Conservation (phyloP, 1,140 invertebrate species). For the Mactra quadrangularis region DNA sequence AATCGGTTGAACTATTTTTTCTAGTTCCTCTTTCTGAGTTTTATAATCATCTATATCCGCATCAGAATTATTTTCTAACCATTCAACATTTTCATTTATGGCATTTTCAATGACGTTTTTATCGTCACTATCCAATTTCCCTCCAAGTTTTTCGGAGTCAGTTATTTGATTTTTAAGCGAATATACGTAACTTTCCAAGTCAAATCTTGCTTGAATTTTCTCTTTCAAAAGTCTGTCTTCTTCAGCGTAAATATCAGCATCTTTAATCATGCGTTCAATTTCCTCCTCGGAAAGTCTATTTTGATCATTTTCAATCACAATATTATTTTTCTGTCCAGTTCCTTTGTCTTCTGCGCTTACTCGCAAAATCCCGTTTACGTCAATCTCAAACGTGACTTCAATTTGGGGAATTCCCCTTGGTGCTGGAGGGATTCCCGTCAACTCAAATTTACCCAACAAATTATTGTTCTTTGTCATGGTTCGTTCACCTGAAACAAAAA, state of each 20-base stretch:
- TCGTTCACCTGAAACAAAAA: slow-evolving; percentile 92
- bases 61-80: slow-evolving; percentile 97
- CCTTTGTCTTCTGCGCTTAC: slow-evolving; percentile 98
- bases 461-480: slow-evolving; percentile 99
- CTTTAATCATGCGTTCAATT: slow-evolving; percentile 98
- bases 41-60: slow-evolving; percentile 96
- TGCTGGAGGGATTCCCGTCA: slow-evolving; percentile 98
- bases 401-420: slow-evolving; percentile 99
- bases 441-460: slow-evolving; percentile 97
- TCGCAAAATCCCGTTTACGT: slow-evolving; percentile 98
- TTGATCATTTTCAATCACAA: slow-evolving; percentile 99
- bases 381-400: slow-evolving; percentile 99
- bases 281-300: slow-evolving; percentile 98
- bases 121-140: slow-evolving; percentile 94
- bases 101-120: slow-evolving; percentile 96
- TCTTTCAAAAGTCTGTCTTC: slow-evolving; percentile 98
- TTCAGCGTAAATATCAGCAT: slow-evolving; percentile 99
- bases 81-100: slow-evolving; percentile 97
- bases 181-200: slow-evolving; percentile 91
- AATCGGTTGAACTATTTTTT: slow-evolving; percentile 97
- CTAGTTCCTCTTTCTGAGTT: slow-evolving; percentile 97
- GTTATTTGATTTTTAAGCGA: slow-evolving; percentile 96
- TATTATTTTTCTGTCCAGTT: slow-evolving; percentile 99
- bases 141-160: slow-evolving; percentile 99
- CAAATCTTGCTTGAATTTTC: slow-evolving; percentile 94